These are phyloP conservation scores for Mythimna pallens DNA, from an alignment of 2,888 invertebrate genomes.

Conservation along the genomic window DNA sequence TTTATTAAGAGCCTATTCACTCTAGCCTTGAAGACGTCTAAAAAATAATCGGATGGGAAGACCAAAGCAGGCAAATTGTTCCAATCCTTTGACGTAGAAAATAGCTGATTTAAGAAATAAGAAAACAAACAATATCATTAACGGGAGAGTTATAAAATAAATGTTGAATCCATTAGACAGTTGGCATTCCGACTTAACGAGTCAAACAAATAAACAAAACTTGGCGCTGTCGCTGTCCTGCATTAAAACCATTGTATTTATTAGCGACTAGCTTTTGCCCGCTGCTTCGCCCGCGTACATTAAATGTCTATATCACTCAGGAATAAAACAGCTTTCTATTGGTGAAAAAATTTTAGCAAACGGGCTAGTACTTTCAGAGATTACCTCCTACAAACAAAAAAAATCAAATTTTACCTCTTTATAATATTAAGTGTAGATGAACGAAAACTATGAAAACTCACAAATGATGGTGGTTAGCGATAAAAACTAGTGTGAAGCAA, in stretches of 20 bases:
- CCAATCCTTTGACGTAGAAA: not conserved
- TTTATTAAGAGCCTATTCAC: too few species aligned
- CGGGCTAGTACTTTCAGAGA: too few species aligned
- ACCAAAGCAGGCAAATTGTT: too few species aligned
- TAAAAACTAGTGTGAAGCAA: constrained; percentile 14
- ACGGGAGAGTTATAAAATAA: constrained; percentile 30
- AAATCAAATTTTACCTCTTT: too few species aligned
- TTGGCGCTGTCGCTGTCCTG: constrained; percentile 22
- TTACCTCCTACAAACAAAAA: too few species aligned
- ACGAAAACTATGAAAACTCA: constrained; percentile 32
- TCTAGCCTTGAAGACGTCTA: too few species aligned
- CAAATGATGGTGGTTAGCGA: constrained; percentile 15
- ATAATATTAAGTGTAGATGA: too few species aligned
- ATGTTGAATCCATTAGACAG: constrained; percentile 26
- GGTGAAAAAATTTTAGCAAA: too few species aligned
- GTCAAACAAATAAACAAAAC: constrained; percentile 33
- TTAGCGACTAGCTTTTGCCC: constrained; percentile 1
- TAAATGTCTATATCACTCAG: too few species aligned
- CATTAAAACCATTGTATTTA: constrained; percentile 44
- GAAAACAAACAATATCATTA: constrained; percentile 35
- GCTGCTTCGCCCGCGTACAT: too few species aligned
- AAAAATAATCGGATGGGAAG: too few species aligned
- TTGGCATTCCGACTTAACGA: constrained; percentile 28
- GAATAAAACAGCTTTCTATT: too few species aligned
- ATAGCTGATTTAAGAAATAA: constrained; percentile 13